Percentiles rank a stretch among this genome's conserved stretches.
Evolutionary conservation across 2,113 vertebrate species (phyloP).

Genomic region (Micronisus gabar): DNA sequence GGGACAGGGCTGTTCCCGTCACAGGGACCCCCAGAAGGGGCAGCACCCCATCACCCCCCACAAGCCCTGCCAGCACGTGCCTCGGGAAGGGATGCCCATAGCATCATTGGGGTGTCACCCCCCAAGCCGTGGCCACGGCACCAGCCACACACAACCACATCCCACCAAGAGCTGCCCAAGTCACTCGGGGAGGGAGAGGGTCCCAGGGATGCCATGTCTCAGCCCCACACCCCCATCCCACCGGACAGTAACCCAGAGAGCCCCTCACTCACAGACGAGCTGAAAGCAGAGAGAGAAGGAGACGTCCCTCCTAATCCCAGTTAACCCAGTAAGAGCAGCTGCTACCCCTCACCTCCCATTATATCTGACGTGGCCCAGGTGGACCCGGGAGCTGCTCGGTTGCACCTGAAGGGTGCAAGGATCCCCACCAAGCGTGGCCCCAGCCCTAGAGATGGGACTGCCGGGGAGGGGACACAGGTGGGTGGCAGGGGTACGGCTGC

Average conservation of each 20-base stretch:
- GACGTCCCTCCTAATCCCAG: neutral
- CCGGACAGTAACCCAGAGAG: fast-evolving
- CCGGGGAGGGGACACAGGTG: fast-evolving
- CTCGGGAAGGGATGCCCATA: neutral
- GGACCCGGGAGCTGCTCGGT: neutral
- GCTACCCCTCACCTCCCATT: neutral
- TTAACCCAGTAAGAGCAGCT: neutral
- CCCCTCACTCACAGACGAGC: neutral
- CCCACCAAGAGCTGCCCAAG: neutral
- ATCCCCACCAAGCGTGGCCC: too few relatives aligned
- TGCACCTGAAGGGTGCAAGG: neutral
- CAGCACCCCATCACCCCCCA: too few relatives aligned
- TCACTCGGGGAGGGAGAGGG: neutral
- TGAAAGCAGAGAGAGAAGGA: neutral
- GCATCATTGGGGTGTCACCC: fast-evolving
- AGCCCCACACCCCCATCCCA: neutral
- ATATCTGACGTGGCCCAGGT: neutral
- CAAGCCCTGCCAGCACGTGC: fast-evolving
- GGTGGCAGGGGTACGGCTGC: fast-evolving
- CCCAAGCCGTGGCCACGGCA: fast-evolving
- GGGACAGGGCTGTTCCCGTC: neutral
- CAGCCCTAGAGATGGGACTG: neutral
- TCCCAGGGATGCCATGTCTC: neutral
- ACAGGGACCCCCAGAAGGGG: neutral
- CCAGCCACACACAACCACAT: neutral